Base-by-base conservation (phyloP, 2,797 vertebrate species). In the Scolopax rusticola region DNA sequence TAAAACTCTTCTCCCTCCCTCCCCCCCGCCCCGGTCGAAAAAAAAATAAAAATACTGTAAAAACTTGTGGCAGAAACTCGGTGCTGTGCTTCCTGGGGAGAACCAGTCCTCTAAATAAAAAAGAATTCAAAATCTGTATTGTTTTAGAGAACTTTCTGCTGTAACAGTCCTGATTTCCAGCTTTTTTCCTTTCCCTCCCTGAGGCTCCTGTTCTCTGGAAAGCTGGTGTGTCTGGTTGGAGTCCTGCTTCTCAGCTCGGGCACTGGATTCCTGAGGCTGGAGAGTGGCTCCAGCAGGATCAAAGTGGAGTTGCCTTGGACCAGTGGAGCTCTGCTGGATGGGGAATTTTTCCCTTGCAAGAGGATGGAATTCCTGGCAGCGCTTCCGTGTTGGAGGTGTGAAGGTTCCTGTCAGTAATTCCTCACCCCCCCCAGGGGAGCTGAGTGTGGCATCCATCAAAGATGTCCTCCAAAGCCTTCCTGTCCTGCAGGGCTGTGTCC, bases 361-460 rank as follows among this genome's bases (percentile, higher is more conserved):
- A 63, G 21, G 69, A 7, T 4, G 21, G 69, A 8, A 5, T 47
- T 47, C 56, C 32, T 45, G 4, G 83, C 38, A 1, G 10, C 1
- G 12, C 21, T 77, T 19, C 36, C 36, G 8, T 8, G 36, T 36
- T 36, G 18, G 24, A 16, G 0, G 0, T 3, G 86, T 4, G 19
- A 30, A 32, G 0, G 0, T n/a, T 47, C 5, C 27, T 4, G 27
- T 4, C 0, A 1, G 59, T 0, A 4, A 4, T 33, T 83, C 76
- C 68, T 88, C 1, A 0, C 20, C 0, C 63, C 14, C 14, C 0
- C 11, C 1, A 0, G 0, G 20, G 88, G 59, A 79, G n/a, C 3
- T 0, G 64, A 86, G 69, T 2, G 0, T 6, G 65, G 67, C 11
- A 1, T 3, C 48, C 18, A 0, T 4, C 3, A 9, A 16, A 14